Percentiles rank a stretch among this genome's conserved stretches.
Conservation (phyloP, 1,140 invertebrate genomes). For the Rhysida immarginata region DNA sequence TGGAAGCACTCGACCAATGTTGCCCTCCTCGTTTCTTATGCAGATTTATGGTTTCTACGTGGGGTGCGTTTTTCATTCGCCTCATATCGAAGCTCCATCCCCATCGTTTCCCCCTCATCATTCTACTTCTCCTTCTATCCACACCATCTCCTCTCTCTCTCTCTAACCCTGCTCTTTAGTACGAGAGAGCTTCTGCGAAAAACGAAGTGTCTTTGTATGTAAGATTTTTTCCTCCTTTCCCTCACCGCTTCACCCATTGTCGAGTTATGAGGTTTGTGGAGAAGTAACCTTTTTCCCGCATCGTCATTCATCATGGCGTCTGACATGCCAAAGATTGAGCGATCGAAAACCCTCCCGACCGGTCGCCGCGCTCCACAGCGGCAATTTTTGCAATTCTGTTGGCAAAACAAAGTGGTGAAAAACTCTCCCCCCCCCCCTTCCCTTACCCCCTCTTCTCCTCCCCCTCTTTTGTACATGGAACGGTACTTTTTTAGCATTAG, state of each 20-base stretch:
- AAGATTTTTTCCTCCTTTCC: background rate
- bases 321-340: background rate
- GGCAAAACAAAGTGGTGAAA: background rate
- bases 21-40: too few species aligned
- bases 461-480: too few species aligned
- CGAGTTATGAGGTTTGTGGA: slow-evolving; percentile 8
- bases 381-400: background rate
- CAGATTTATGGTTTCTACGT: too few species aligned
- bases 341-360: background rate
- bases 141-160: too few species aligned
- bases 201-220: slow-evolving; percentile 7
- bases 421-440: background rate
- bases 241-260: background rate
- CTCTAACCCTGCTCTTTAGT: too few species aligned
- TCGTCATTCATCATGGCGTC: slow-evolving; percentile 2
- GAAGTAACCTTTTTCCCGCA: slow-evolving; percentile 3
- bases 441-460: background rate
- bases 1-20: too few species aligned
- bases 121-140: too few species aligned
- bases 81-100: too few species aligned
- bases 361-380: background rate
- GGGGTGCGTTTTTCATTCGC: too few species aligned
- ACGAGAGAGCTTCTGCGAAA: too few species aligned
- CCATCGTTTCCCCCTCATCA: too few species aligned
- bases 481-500: too few species aligned